Base-by-base conservation (phyloP, 2,113 vertebrate species). In the Pyrgilauda ruficollis region DNA sequence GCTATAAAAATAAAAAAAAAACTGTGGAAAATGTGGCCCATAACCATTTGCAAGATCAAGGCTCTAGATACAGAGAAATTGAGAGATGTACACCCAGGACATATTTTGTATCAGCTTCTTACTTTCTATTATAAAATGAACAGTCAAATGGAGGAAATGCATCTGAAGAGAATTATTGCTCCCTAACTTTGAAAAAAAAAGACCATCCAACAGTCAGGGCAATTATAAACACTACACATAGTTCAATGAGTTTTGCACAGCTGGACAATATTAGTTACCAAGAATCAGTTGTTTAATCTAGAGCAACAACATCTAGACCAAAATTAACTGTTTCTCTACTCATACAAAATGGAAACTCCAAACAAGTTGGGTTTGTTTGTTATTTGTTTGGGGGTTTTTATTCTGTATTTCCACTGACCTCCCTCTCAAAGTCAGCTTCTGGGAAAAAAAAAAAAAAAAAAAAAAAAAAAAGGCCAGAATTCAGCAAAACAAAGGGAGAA, bases 341-440 rank as follows among this genome's bases (percentile, higher is more conserved):
- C 26, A 41, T 31, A 53, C 15, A 33, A 66, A 87, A 83, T 39
- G 9, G n/a, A 67, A 83, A 73, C 4, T 39, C 10, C 55, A 56
- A 68, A 46, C 4, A 31, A 46, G 13, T 10, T 55, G 1, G 2
- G 0, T 19, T 55, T 10, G 9, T 39, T 75, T 75, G 23, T 59
- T 74, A 21, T 28, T 46, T 47, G 22, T 10, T 27, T 46, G 13
- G 8, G 8, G 12, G 1, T 2, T 64, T 49, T 20, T 15, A 39
- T 13, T 28, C 30, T 37, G 6, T 72, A 8, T 46, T 83, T 53
- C 12, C 19, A 26, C 6, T 7, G 12, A 68, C 10, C 2, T 67
- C 8, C 26, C 10, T 62, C 59, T 64, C 21, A 72, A 74, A 82
- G 35, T 43, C 11, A 80, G 8, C 31, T 64, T 76, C 30, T 47